A percentile compares a stretch with the other conserved stretches of the same genome.
phyloP scores from a whole-genome alignment of 2,797 vertebrate genomes.

The Pampus argenteus region DNA sequence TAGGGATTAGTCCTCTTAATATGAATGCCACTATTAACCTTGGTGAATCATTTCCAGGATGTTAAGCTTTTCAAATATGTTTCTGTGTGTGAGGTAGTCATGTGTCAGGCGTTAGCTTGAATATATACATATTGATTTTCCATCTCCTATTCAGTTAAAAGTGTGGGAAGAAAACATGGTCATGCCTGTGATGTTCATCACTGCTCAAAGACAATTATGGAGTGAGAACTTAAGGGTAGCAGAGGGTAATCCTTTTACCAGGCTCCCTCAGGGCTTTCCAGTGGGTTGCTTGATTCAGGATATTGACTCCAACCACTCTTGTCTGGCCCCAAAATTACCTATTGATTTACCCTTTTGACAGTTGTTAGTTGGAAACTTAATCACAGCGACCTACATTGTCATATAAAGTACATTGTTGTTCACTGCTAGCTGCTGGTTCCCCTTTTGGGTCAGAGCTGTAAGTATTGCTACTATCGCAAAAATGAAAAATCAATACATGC shows the following conservation, averaged over 20 bases:
- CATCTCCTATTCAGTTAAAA: constrained; percentile 47
- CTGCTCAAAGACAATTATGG: constrained; percentile 84
- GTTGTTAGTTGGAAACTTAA: constrained; percentile 85
- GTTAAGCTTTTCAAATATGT: constrained; percentile 60
- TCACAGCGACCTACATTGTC: constrained; percentile 81
- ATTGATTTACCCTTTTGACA: constrained; percentile 86
- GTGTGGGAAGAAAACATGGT: constrained; percentile 68
- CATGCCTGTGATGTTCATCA: constrained; percentile 77
- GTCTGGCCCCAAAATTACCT: constrained; percentile 83
- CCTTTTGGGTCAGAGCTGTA: constrained; percentile 49
- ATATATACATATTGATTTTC: constrained; percentile 68
- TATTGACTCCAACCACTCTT: constrained; percentile 82
- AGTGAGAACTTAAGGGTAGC: constrained; percentile 78
- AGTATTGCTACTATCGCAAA: constrained; percentile 50
- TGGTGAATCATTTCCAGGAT: constrained; percentile 69
- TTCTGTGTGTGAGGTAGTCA: constrained; percentile 39
- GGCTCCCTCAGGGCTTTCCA: constrained; percentile 71
- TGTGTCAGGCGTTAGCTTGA: constrained; percentile 31
- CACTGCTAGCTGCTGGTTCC: constrained; percentile 46
- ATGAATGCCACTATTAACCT: constrained; percentile 76
- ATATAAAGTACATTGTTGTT: constrained; percentile 75
- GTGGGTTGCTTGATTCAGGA: constrained; percentile 68
- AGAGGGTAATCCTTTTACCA: constrained; percentile 85
- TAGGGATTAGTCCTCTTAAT: constrained; percentile 58
- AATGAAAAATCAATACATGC: constrained; percentile 59